Percentiles rank a stretch among this genome's conserved stretches.
Conservation (phyloP, 2,797 vertebrate species). For the Rhinichthys osculus region DNA sequence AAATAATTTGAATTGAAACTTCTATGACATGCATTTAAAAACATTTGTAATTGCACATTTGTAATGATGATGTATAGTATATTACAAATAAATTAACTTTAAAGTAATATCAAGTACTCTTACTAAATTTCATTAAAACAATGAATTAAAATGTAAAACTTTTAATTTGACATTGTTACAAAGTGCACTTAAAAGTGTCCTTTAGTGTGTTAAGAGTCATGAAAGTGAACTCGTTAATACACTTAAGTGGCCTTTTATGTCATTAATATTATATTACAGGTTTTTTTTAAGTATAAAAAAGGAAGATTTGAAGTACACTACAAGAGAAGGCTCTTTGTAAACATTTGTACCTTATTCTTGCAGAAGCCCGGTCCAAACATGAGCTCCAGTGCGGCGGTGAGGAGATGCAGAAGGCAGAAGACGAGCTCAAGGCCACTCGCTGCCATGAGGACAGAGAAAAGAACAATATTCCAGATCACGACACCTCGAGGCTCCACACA, state of each 20-base stretch:
- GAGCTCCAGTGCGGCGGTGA: conserved; percentile 69
- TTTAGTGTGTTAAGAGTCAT: not conserved
- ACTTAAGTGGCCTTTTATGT: not conserved
- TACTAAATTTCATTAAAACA: too few relatives aligned
- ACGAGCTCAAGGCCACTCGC: conserved; percentile 69
- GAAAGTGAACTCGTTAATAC: not conserved
- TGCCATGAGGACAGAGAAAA: conserved; percentile 72
- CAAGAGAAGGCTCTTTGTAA: not conserved
- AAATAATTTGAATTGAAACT: not conserved
- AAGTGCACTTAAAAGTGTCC: not conserved
- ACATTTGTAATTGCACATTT: not conserved
- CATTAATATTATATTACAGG: not conserved
- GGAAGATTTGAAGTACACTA: not conserved
- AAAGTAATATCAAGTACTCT: not conserved
- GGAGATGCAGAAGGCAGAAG: conserved; percentile 70
- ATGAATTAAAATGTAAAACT: not conserved
- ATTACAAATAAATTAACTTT: not conserved
- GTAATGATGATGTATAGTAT: not conserved
- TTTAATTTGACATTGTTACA: not conserved
- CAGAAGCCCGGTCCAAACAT: conserved; percentile 60
- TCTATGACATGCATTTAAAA: not conserved
- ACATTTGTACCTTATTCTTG: conserved; percentile 68
- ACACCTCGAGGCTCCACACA: conserved; percentile 72
- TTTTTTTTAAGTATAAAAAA: not conserved
- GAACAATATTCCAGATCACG: conserved; percentile 76